Evolutionary conservation across 1,140 invertebrate genomes (phyloP).

Genomic region (Heliconius nattereri): DNA sequence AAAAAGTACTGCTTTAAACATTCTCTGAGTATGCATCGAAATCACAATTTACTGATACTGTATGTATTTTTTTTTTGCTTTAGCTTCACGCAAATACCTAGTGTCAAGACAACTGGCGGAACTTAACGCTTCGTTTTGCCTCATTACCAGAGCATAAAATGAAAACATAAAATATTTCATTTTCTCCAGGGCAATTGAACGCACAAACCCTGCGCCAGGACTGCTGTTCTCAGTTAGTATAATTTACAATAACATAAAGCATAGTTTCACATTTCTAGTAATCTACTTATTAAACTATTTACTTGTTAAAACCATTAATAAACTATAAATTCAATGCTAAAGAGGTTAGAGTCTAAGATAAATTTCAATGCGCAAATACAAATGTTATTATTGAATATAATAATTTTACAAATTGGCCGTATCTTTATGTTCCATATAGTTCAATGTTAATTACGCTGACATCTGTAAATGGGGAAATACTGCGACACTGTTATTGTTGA

Average conservation of each 20-base stretch:
- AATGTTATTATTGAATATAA: constrained; percentile 27
- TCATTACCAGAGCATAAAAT: not conserved
- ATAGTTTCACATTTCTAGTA: not conserved
- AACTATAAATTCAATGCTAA: not conserved
- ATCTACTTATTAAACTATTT: not conserved
- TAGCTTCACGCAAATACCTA: not conserved
- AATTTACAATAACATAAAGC: too few relatives aligned
- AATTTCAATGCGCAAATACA: constrained; percentile 31
- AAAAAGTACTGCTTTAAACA: not conserved
- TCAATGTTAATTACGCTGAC: not conserved
- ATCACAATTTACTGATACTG: too few relatives aligned
- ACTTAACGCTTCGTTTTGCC: not conserved
- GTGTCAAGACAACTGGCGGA: too few relatives aligned
- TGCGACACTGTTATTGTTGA: not conserved
- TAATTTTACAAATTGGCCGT: constrained; percentile 22
- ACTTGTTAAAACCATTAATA: not conserved
- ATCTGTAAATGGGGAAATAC: not conserved
- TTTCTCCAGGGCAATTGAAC: too few relatives aligned
- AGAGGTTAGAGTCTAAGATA: constrained; percentile 23
- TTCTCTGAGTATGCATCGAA: too few relatives aligned
- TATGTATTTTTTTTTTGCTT: too few relatives aligned
- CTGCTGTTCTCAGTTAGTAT: too few relatives aligned
- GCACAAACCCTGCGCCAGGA: too few relatives aligned
- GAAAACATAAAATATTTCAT: not conserved
- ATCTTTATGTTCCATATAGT: constrained; percentile 16